These are phyloP conservation scores for Odontocolon sp. DNA, from an alignment of 2,888 invertebrate species.

Conservation along the genomic window DNA sequence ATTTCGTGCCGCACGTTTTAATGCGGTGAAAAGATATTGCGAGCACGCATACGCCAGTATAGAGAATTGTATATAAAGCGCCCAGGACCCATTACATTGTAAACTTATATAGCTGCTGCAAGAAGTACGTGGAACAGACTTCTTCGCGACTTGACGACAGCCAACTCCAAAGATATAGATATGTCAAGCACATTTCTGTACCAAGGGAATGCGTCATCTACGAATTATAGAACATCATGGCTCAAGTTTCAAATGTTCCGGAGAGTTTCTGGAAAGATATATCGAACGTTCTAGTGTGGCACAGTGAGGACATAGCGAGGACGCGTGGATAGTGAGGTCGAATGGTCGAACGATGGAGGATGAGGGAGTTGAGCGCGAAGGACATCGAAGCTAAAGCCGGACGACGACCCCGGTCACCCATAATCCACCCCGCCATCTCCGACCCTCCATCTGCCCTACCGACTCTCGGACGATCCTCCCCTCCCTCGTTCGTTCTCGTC, in stretches of 20 bases:
- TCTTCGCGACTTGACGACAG: no score
- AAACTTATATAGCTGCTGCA: no score
- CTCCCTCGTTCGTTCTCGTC: conserved; percentile 67
- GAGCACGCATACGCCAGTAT: conserved; percentile 66
- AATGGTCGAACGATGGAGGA: conserved; percentile 10
- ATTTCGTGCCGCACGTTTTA: conserved; percentile 76
- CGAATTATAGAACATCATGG: neutral
- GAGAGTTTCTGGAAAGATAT: conserved; percentile 10
- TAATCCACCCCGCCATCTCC: conserved; percentile 67
- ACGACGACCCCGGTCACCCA: conserved; percentile 70
- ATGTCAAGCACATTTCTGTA: no score
- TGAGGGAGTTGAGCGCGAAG: conserved; percentile 63
- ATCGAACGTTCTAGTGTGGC: conserved; percentile 33
- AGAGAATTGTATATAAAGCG: conserved; percentile 9
- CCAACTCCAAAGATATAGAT: no score
- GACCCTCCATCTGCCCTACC: conserved; percentile 45
- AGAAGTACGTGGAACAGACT: no score
- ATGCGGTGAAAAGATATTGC: conserved; percentile 70
- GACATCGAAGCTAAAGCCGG: conserved; percentile 68
- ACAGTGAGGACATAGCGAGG: conserved; percentile 36
- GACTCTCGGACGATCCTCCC: conserved; percentile 60
- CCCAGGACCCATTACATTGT: no score
- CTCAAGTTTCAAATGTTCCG: conserved; percentile 25
- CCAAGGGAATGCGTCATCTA: conserved; percentile 8
- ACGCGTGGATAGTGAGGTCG: conserved; percentile 16